Percentiles rank a stretch among this genome's conserved stretches.
Conservation (phyloP, 2,888 invertebrate species). For the Drosophila eohydei region DNA sequence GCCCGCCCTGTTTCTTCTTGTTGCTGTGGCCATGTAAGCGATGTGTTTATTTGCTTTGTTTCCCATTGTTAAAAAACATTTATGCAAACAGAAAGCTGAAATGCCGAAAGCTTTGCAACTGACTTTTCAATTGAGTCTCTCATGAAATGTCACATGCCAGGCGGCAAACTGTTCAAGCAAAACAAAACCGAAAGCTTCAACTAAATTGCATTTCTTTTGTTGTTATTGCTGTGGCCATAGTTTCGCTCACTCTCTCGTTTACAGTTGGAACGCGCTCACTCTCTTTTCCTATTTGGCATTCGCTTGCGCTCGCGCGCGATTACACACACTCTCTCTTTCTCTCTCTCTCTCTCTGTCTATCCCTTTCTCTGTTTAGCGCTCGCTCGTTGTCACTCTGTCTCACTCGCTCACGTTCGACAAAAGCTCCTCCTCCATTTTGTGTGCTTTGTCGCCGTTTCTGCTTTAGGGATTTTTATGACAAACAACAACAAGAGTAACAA, state of each 20-base stretch:
- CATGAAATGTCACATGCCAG: constrained; percentile 59
- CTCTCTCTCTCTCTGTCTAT: not conserved
- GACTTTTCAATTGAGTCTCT: constrained; percentile 59
- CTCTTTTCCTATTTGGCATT: constrained; percentile 24
- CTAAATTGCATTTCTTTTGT: constrained; percentile 55
- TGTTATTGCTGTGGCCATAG: constrained; percentile 32
- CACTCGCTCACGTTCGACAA: constrained; percentile 24
- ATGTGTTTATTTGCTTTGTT: constrained; percentile 78
- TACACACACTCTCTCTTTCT: not conserved
- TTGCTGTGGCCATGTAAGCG: constrained; percentile 45
- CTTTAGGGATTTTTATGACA: constrained; percentile 75
- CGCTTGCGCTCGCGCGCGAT: constrained; percentile 33
- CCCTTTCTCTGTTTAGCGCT: not conserved
- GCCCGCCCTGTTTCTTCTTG: not conserved
- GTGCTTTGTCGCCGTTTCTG: constrained; percentile 57
- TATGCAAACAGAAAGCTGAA: constrained; percentile 31
- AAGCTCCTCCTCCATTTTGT: constrained; percentile 68
- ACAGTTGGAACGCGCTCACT: not conserved
- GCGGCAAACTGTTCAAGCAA: constrained; percentile 29
- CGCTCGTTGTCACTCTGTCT: not conserved
- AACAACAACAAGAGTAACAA: constrained; percentile 24
- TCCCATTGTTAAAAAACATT: constrained; percentile 56
- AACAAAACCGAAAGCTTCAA: constrained; percentile 38
- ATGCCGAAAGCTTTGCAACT: constrained; percentile 53
- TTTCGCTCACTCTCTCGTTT: constrained; percentile 28